A percentile compares a stretch with the other conserved stretches of the same genome.
phyloP scores from a whole-genome alignment of 2,113 vertebrate species.

The Tragelaphus scriptus region DNA sequence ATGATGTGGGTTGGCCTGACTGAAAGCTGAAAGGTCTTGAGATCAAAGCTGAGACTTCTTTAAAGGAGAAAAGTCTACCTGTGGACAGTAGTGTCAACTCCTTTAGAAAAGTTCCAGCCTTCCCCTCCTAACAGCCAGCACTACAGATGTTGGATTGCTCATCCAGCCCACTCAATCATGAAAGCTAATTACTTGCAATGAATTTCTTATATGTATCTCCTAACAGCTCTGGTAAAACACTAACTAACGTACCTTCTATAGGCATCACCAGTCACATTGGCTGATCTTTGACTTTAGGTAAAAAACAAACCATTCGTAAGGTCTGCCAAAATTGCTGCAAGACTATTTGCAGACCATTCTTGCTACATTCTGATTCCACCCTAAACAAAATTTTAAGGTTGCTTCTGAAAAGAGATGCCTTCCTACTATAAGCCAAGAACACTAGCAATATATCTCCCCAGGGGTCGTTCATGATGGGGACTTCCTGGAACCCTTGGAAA shows the following conservation, averaged over 20 bases:
- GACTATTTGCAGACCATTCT: not conserved
- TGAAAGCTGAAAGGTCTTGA: not conserved
- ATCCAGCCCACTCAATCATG: not conserved
- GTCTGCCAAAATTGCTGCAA: not conserved
- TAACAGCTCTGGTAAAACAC: not conserved
- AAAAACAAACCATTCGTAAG: not conserved
- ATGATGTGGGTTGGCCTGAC: not conserved
- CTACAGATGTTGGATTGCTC: not conserved
- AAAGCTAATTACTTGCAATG: not conserved
- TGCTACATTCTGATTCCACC: not conserved
- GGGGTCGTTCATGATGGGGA: not conserved
- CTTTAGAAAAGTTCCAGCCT: not conserved
- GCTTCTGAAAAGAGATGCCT: not conserved
- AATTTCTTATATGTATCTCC: not conserved
- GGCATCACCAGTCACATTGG: not conserved
- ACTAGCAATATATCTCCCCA: no score
- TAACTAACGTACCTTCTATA: not conserved
- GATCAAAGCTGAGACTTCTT: not conserved
- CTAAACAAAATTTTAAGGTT: not conserved
- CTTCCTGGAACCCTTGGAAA: not conserved
- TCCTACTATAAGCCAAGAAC: not conserved
- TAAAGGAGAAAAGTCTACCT: not conserved
- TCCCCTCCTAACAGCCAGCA: not conserved
- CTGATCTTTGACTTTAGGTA: not conserved
- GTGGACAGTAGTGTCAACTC: not conserved